Conservation (phyloP, 2,113 vertebrate genomes). For the Austrofundulus limnaeus region DNA sequence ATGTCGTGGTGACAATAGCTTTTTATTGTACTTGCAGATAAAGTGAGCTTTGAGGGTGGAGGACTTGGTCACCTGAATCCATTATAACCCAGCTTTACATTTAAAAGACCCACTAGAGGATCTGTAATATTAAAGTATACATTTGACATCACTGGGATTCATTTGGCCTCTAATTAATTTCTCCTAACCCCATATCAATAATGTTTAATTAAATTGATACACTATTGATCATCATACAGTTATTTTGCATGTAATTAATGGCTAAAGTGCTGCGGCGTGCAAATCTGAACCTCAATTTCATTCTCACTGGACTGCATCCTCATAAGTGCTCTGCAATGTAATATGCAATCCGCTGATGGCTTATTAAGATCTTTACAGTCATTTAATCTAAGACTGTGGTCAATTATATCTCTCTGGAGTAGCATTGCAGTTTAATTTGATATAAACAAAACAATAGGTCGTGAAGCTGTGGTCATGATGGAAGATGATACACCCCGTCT, state of each 20-base stretch:
- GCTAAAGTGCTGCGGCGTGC: conserved; percentile 64
- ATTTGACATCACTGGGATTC: conserved; percentile 18
- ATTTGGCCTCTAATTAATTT: conserved; percentile 59
- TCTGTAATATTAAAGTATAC: conserved; percentile 25
- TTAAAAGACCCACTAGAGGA: conserved; percentile 20
- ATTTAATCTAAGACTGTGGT: conserved; percentile 78
- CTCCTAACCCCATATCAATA: conserved; percentile 59
- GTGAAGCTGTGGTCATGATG: conserved; percentile 73
- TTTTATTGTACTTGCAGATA: conserved; percentile 21
- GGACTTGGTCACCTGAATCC: conserved; percentile 26
- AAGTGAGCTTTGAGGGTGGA: conserved; percentile 4
- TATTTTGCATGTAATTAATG: conserved; percentile 64
- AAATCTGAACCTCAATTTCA: conserved; percentile 64
- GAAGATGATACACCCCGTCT: conserved; percentile 73
- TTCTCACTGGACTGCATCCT: conserved; percentile 64
- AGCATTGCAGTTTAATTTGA: conserved; percentile 80
- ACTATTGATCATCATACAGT: conserved; percentile 66
- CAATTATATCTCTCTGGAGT: conserved; percentile 75
- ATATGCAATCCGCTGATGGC: conserved; percentile 76
- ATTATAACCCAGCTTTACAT: conserved; percentile 22
- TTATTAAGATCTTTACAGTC: conserved; percentile 81
- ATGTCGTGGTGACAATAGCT: conserved; percentile 18
- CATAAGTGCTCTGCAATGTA: conserved; percentile 75
- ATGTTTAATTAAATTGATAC: conserved; percentile 72
- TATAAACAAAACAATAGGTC: conserved; percentile 78